phyloP scores from a whole-genome alignment of 2,113 vertebrate genomes.

The Laticauda colubrina region DNA sequence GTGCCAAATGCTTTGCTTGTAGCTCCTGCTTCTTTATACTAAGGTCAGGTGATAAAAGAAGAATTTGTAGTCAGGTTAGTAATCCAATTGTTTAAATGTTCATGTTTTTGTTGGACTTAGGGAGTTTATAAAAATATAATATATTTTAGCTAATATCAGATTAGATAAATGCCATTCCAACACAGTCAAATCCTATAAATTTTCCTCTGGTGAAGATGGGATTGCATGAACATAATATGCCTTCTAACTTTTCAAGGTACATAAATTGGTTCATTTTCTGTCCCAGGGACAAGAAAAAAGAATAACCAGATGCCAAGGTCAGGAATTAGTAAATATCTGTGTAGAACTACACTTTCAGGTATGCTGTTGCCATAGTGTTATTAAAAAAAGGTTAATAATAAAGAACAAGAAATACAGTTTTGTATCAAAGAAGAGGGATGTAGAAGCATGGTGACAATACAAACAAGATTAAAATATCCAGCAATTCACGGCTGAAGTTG shows the following conservation, averaged over 20 bases:
- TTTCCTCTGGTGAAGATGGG: not conserved
- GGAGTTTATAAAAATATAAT: not conserved
- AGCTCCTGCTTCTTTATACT: not conserved
- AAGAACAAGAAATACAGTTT: not conserved
- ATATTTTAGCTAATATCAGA: not conserved
- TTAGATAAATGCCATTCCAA: not conserved
- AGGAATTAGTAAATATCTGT: not conserved
- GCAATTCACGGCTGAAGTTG: not conserved
- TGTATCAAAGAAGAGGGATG: not conserved
- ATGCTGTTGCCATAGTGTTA: not conserved
- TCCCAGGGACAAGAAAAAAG: not conserved
- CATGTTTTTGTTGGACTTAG: not conserved
- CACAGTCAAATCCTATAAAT: not conserved
- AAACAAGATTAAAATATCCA: not conserved
- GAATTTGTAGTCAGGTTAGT: not conserved
- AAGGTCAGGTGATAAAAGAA: not conserved
- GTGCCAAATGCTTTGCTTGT: conserved; percentile 13
- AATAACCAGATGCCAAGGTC: not conserved
- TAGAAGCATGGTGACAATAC: not conserved
- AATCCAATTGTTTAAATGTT: not conserved
- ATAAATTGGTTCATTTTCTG: not conserved
- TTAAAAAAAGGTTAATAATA: not conserved
- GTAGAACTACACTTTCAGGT: not conserved
- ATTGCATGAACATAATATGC: not conserved
- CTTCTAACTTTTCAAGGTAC: not conserved